Evolutionary conservation across 2,113 vertebrate genomes (phyloP).

Genomic region (Lutjanus erythropterus): DNA sequence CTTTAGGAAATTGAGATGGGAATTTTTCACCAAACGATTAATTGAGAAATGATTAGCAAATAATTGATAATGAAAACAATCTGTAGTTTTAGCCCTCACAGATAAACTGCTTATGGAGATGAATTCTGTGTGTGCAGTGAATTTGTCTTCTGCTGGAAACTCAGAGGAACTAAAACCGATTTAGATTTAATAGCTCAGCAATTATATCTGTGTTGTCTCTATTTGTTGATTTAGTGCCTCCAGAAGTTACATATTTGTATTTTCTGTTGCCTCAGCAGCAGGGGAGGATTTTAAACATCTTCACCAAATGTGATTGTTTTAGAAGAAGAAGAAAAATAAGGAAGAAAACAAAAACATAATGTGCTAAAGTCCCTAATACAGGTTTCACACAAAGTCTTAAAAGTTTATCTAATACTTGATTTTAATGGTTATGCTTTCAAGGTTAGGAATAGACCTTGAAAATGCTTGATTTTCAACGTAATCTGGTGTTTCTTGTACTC

Average conservation of each 20-base stretch:
- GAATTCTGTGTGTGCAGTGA: neutral
- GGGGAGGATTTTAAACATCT: neutral
- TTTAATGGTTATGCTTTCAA: too few species aligned
- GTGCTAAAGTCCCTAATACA: neutral
- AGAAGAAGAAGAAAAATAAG: neutral
- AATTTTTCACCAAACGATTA: too few species aligned
- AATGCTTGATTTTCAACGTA: too few species aligned
- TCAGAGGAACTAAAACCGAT: neutral
- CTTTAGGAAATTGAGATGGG: too few species aligned
- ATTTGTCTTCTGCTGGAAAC: neutral
- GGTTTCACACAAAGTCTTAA: too few species aligned
- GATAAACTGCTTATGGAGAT: neutral
- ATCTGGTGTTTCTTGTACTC: too few species aligned
- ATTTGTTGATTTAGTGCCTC: slow-evolving; percentile 4
- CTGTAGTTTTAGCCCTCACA: neutral
- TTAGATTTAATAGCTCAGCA: neutral
- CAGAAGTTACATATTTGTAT: neutral
- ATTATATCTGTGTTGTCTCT: neutral
- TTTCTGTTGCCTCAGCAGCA: neutral
- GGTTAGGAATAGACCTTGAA: too few species aligned
- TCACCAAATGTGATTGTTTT: neutral
- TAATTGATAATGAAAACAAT: neutral
- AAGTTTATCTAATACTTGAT: too few species aligned
- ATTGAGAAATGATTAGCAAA: too few species aligned
- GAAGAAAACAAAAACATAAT: neutral